A percentile compares a stretch with the other conserved stretches of the same genome.
These are phyloP conservation scores for Bergia puertoricense DNA, from an alignment of 92 coral and sea anemone genomes.

Conservation along the genomic window DNA sequence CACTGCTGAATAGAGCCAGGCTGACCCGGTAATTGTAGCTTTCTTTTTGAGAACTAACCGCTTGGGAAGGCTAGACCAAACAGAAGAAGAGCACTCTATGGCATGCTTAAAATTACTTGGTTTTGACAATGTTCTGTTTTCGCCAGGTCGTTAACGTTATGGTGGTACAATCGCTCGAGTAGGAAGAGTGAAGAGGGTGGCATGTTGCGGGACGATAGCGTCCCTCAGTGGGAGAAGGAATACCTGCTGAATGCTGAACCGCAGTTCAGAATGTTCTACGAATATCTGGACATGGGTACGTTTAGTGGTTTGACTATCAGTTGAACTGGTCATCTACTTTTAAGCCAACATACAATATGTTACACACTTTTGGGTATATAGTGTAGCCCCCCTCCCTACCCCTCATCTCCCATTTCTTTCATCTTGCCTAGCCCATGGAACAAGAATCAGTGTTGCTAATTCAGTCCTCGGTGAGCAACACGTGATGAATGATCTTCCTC, in stretches of 20 bases:
- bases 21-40: too few species aligned
- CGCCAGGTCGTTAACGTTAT: slow-evolving; percentile 56
- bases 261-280: slow-evolving; percentile 92
- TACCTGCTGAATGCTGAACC: slow-evolving; percentile 80
- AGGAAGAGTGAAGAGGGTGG: slow-evolving; percentile 32
- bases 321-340: neutral
- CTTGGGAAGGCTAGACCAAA: too few species aligned
- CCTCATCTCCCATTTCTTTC: too few species aligned
- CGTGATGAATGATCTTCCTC: too few species aligned
- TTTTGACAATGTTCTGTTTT: neutral
- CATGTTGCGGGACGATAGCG: neutral
- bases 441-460: too few species aligned
- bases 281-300: slow-evolving; percentile 94
- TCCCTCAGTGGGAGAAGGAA: slow-evolving; percentile 81
- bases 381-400: too few species aligned
- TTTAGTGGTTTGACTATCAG: neutral
- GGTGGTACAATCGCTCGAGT: slow-evolving; percentile 76
- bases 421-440: too few species aligned
- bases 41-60: neutral
- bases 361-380: too few species aligned
- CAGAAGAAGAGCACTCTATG: neutral
- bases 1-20: too few species aligned
- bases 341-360: too few species aligned
- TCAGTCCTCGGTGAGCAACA: too few species aligned
- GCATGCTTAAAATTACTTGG: slow-evolving; percentile 10